These are phyloP conservation scores for Eupithecia subfuscata DNA, from an alignment of 2,888 invertebrate genomes.

Conservation along the genomic window DNA sequence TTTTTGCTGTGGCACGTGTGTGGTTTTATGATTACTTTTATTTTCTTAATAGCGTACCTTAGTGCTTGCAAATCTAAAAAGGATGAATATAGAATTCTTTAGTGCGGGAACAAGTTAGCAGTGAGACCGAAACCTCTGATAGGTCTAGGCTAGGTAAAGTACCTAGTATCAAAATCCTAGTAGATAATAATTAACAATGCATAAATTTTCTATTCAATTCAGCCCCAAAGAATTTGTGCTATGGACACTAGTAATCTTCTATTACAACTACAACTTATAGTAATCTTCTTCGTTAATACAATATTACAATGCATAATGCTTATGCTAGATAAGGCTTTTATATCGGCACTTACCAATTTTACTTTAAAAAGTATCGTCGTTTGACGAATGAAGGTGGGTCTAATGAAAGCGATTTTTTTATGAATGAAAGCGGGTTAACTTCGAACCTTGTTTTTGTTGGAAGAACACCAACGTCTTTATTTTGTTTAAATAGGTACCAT, in stretches of 20 bases:
- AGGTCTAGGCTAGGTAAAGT: not conserved
- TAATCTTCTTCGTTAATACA: too few species aligned
- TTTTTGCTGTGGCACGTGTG: slow-evolving; percentile 70
- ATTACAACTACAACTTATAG: too few species aligned
- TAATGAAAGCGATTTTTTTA: not conserved
- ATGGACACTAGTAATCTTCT: too few species aligned
- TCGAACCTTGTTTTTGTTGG: not conserved
- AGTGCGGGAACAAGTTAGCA: too few species aligned
- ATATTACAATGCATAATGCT: too few species aligned
- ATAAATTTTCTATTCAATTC: not conserved
- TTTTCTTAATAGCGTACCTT: not conserved
- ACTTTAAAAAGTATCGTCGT: not conserved
- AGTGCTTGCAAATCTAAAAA: not conserved
- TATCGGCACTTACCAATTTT: too few species aligned
- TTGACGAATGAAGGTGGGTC: not conserved
- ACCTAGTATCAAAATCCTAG: not conserved
- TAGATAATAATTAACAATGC: not conserved
- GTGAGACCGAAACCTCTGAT: not conserved
- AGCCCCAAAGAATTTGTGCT: not conserved
- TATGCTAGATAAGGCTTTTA: not conserved
- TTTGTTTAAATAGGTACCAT: not conserved
- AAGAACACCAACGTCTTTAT: not conserved
- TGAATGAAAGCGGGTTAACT: not conserved
- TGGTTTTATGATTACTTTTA: slow-evolving; percentile 76
- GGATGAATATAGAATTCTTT: not conserved